Evolutionary conservation across 2,888 invertebrate species (phyloP), one percentile per base, ranked within the genome.

Genomic region (Dasypogon diadema): DNA sequence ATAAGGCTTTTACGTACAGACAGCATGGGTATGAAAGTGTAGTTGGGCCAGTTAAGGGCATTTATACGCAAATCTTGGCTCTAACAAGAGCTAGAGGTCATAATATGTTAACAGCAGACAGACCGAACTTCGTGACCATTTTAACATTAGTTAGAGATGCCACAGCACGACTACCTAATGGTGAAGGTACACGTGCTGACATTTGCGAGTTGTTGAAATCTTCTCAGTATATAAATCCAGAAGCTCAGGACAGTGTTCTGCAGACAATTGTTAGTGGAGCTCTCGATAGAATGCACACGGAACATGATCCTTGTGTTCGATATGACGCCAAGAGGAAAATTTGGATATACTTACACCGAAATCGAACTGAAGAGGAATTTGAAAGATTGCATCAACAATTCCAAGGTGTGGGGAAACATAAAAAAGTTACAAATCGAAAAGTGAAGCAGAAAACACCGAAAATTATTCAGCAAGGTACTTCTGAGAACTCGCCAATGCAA

Each of bases 281-380:
- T 0, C 85, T 98, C 58, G 98, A 98, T 83, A 88, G 97, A 16
- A 90, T 98, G 83, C 94, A 97, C 81, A 93, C 93, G 8, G 94
- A 97, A 79, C 84, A 89, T 0, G 98, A 98, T 87, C 97, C 98
- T 0, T 95, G 97, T 81, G 97, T 98, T 0, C 93, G 95, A 30
- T 98, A 97, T 83, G 97, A 98, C 84, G 92, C 94, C 1, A 92
- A 94, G 81, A 90, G 95, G 2, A 97, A 97, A 81, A 91, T 96
- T 30, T 98, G 98, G 98, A 94, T 97, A n/a, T 98, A 98, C 85
- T 87, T 98, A 74, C 97, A 98, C 84, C 89, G 96, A 75, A 90
- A 92, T 82, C 85, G 89, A 58, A 86, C 85, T 0, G 89, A 89
- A 80, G 87, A 87, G 55, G 89, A 90, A 80, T 89, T 90, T 78